Evolutionary conservation across 2,113 vertebrate species (phyloP), one percentile per base, ranked within the genome.

Genomic region (Camelus bactrianus): DNA sequence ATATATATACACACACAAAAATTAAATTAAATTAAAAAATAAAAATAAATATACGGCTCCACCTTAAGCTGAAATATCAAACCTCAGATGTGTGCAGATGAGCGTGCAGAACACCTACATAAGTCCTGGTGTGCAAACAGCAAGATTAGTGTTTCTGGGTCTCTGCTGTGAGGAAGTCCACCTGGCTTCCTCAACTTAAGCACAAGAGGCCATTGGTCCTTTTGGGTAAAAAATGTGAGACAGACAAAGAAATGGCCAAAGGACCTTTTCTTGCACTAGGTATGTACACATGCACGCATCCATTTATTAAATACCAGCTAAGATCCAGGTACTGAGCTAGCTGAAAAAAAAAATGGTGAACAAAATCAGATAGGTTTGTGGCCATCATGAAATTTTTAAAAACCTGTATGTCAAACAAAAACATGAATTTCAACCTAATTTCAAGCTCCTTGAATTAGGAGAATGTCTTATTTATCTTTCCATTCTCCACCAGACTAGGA

Each of bases 51-150:
- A 64, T 54, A 35, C 5, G 3, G 54, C 32, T 48, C 52, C 16
- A 79, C n/a, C 17, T 70, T 12, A 58, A 19, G 26, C 32, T 42
- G 46, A 96, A 95, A 96, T 60, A 60, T 22, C 54, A 95, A 35
- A 24, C 35, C 22, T 35, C 8, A 96, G 50, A 58, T 58, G 22
- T 38, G 30, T 82, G 52, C 4, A 65, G 70, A 16, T 83, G 69
- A 17, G 2, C n/a, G 13, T 67, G 64, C 30, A 60, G 30, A 52
- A 81, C 28, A 50, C 30, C 35, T 56, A 52, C 32, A 30, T n/a
- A 28, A 84, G 38, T 46, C 83, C 76, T 50, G 50, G 50, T 24
- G 5, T 56, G 16, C 48, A 89, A 96, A 91, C 10, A 67, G 35
- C 26, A 86, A 26, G 38, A 82, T 83, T 79, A 58, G 73, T 22